Evolutionary conservation across 2,888 invertebrate genomes (phyloP), one percentile per base, ranked within the genome.

Genomic region (Kryphioiulus occultus): DNA sequence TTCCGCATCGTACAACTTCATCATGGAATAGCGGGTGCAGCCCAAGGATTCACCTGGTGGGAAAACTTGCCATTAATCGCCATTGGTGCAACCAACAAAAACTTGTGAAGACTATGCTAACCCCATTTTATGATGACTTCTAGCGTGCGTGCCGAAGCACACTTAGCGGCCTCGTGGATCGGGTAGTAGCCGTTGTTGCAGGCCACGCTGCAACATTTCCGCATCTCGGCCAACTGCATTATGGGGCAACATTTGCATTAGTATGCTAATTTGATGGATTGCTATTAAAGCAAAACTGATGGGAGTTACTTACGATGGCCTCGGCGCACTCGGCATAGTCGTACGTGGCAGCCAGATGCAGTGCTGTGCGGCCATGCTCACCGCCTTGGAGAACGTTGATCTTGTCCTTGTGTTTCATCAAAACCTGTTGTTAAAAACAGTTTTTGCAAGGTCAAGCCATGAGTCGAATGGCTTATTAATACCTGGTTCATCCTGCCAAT

Each of bases 141-240:
- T 94, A 97, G 94, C 15, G 96, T 96, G 90, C 95, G 94, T 0
- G 96, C 96, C 7, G 97, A 96, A 17, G 97, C 97, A 92, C 96
- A 96, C 91, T 96, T 96, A 4, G 97, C 97, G 0, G 97, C 97
- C 91, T 96, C 95, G 92, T 97, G 97, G 89, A 97, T 96, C 0
- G 97, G 97, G 91, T 96, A 97, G 92, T 96, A 97, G 17, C 97
- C 97, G 93, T 96, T 96, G 92, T 96, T 95, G 92, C 96, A 97
- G 1, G 95, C 95, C 89, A 93, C 94, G 90, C 95, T 95, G 87
- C 96, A 95, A 91, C 95, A 94, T 78, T 96, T 96, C 89, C 95
- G 96, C 90, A 96, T 94, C 90, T 96, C 95, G 78, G 95, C 95
- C 90, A 97, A 95, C 97, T 97, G 91, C 85, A 92, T 91, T 88